Percentiles rank a stretch among this genome's conserved stretches.
These are phyloP conservation scores for Saccopteryx leptura DNA, from an alignment of 2,113 vertebrate genomes.

Conservation along the genomic window DNA sequence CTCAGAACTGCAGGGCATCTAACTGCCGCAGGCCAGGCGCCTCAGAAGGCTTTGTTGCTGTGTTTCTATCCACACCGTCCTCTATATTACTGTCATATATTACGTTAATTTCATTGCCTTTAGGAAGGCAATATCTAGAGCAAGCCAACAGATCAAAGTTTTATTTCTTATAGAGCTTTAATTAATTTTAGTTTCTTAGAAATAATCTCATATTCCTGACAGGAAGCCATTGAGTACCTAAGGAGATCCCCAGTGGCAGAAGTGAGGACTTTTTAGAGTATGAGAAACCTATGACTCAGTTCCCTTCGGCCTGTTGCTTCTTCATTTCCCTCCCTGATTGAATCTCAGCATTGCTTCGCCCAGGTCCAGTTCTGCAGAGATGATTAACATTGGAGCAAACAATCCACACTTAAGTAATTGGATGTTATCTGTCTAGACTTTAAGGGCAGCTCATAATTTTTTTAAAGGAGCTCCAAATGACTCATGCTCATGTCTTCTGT, in stretches of 20 bases:
- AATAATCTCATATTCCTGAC: conserved; percentile 77
- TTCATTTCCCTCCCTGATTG: not conserved
- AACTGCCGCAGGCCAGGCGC: not conserved
- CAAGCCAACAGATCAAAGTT: not conserved
- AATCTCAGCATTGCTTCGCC: not conserved
- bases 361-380: not conserved
- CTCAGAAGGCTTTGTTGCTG: not conserved
- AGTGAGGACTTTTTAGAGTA: not conserved
- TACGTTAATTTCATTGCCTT: too few species aligned
- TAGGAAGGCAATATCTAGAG: conserved; percentile 65
- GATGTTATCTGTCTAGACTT: conserved; percentile 75
- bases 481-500: conserved; percentile 32
- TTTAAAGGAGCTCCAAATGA: conserved; percentile 52
- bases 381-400: not conserved
- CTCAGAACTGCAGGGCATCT: not conserved
- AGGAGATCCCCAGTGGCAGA: not conserved
- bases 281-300: conserved; percentile 35
- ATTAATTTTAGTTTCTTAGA: conserved; percentile 83
- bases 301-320: not conserved
- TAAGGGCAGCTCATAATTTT: conserved; percentile 54
- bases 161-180: conserved; percentile 73
- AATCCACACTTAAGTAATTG: not conserved
- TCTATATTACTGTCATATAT: not conserved
- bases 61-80: not conserved
- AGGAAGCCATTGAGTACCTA: not conserved